phyloP scores from a whole-genome alignment of 2,888 invertebrate genomes.

The Clanis bilineata region DNA sequence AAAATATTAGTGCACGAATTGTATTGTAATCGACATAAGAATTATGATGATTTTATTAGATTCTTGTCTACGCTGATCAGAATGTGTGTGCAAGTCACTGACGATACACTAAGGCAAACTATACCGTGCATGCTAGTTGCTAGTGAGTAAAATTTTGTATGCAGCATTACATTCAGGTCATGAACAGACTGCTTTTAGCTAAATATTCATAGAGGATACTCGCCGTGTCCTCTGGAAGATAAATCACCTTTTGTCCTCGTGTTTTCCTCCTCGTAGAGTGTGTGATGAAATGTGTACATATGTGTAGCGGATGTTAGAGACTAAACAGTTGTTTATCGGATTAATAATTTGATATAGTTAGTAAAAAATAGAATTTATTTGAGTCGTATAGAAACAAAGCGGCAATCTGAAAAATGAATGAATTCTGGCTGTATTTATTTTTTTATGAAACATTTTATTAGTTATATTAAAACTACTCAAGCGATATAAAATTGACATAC shows the following conservation, averaged over 20 bases:
- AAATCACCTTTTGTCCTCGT: slow-evolving; percentile 15
- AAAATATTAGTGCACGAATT: too few relatives aligned
- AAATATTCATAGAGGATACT: slow-evolving; percentile 55
- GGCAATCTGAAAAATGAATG: too few relatives aligned
- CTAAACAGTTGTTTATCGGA: background rate
- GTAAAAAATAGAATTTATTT: too few relatives aligned
- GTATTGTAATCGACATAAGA: too few relatives aligned
- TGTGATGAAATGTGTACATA: slow-evolving; percentile 7
- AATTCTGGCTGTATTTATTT: too few relatives aligned
- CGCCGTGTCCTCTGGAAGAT: slow-evolving; percentile 22
- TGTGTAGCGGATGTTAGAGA: background rate
- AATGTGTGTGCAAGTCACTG: slow-evolving; percentile 24
- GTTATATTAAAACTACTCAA: too few relatives aligned
- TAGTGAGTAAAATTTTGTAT: slow-evolving; percentile 53
- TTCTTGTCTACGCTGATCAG: too few relatives aligned
- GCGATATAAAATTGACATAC: too few relatives aligned
- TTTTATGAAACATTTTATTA: too few relatives aligned
- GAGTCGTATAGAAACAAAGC: too few relatives aligned
- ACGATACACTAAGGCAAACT: slow-evolving; percentile 31
- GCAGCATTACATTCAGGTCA: slow-evolving; percentile 66
- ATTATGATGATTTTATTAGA: too few relatives aligned
- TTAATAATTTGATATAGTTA: background rate
- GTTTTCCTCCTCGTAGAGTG: slow-evolving; percentile 4
- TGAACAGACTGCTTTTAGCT: slow-evolving; percentile 59
- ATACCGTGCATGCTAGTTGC: slow-evolving; percentile 51